These are phyloP conservation scores for Argynnis bischoffii DNA, from an alignment of 2,888 invertebrate species.

Conservation along the genomic window DNA sequence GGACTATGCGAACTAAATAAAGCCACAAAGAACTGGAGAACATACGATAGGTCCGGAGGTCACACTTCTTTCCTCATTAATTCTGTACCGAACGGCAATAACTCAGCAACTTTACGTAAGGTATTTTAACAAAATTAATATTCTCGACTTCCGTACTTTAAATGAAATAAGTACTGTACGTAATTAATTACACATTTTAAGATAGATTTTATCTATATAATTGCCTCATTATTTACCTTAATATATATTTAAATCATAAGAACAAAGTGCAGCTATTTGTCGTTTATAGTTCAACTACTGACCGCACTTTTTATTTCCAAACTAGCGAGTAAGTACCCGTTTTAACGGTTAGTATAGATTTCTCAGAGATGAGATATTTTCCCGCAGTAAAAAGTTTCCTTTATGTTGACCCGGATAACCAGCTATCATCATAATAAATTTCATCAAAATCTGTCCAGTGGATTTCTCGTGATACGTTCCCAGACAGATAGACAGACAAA, in stretches of 20 bases:
- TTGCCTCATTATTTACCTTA: background rate
- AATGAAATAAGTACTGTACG: conserved; percentile 22
- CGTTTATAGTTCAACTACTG: background rate
- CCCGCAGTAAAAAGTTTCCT: too few species aligned
- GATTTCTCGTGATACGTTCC: too few species aligned
- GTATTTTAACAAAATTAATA: conserved; percentile 65
- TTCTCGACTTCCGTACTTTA: conserved; percentile 39
- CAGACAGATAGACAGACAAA: too few species aligned
- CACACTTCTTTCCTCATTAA: conserved; percentile 60
- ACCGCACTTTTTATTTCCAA: too few species aligned
- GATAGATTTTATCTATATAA: conserved; percentile 13
- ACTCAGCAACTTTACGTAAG: conserved; percentile 63
- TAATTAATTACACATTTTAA: conserved; percentile 13
- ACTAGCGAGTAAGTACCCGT: too few species aligned
- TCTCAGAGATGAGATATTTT: too few species aligned
- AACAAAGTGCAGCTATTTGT: background rate
- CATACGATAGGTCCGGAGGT: conserved; percentile 52
- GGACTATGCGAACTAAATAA: conserved; percentile 35
- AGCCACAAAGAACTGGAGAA: conserved; percentile 41
- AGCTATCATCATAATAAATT: too few species aligned
- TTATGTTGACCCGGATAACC: too few species aligned
- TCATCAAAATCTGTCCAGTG: too few species aligned
- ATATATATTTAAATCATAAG: background rate
- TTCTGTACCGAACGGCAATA: conserved; percentile 62
- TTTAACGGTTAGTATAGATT: too few species aligned